Evolutionary conservation across 2,113 vertebrate genomes (phyloP), one percentile per base, ranked within the genome.

Genomic region (Taurulus bubalis): DNA sequence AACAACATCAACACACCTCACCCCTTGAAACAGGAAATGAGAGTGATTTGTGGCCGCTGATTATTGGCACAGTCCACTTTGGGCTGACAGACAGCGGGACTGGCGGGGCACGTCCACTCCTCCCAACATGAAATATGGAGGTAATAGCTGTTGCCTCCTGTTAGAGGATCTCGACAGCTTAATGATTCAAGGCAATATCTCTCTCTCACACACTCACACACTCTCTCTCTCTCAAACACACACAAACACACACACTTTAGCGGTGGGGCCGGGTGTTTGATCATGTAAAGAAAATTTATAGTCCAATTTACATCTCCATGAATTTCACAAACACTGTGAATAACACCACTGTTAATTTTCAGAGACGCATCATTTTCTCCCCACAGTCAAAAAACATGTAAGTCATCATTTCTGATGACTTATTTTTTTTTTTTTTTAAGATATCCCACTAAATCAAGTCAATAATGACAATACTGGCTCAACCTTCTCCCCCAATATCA

Each of bases 81-180:
- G 75, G 64, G 62, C 68, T 85, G 77, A 87, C 82, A 88, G 77
- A 67, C 26, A 1, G 53, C n/a, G 22, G 38, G 12, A 68, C 3
- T 8, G 20, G 67, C 66, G 5, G 82, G 65, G 47, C 71, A 55
- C 42, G 69, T 76, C 77, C 42, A 45, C 53, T 85, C 66, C 49
- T 10, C 68, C 78, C 45, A 42, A 75, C 72, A 65, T 92, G 87
- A 93, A 88, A 90, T 90, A 94, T 80, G 68, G 77, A 73, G 68
- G 58, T 67, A 92, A 92, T 93, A 92, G 90, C 79, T 60, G 69
- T 42, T 16, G 55, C 84, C 84, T 87, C 91, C 85, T 90, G 88
- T 84, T 81, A 55, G 65, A 81, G 76, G 77, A 87, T 75, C 66
- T 80, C 47, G 45, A 82, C 86, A 88, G 77, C 38, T 71, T 87